These are phyloP conservation scores for Drosophila diplacantha DNA, from an alignment of 2,888 invertebrate genomes.

Conservation along the genomic window DNA sequence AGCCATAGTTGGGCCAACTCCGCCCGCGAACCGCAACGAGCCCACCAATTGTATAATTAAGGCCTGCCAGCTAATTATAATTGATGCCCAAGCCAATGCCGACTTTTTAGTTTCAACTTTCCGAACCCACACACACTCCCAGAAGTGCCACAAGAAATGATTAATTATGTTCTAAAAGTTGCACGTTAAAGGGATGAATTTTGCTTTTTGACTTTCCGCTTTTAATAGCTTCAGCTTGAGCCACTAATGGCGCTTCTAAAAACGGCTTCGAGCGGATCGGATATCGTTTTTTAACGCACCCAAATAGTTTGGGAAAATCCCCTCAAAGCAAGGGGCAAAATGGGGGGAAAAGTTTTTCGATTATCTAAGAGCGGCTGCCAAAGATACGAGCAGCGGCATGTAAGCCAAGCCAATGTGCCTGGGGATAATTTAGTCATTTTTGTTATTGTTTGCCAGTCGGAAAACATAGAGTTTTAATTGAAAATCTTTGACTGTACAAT, in stretches of 20 bases:
- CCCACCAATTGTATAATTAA: constrained; percentile 67
- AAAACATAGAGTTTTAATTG: constrained; percentile 61
- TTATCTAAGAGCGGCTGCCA: constrained; percentile 56
- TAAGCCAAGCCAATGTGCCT: constrained; percentile 39
- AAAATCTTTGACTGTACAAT: constrained; percentile 56
- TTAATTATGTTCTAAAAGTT: constrained; percentile 58
- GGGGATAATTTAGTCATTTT: constrained; percentile 63
- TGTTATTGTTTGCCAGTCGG: constrained; percentile 40
- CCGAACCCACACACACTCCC: background rate
- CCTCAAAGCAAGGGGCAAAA: constrained; percentile 12
- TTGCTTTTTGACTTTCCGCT: constrained; percentile 43
- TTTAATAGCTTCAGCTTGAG: constrained; percentile 35
- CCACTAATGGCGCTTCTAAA: constrained; percentile 33
- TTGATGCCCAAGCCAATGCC: constrained; percentile 60
- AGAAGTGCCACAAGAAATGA: constrained; percentile 51
- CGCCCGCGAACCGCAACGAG: constrained; percentile 23
- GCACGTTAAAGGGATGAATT: constrained; percentile 62
- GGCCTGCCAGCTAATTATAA: constrained; percentile 56
- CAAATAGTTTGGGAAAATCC: constrained; percentile 22
- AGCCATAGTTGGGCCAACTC: constrained; percentile 39
- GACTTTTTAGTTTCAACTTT: constrained; percentile 52
- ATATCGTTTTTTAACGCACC: constrained; percentile 48
- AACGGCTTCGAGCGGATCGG: constrained; percentile 27
- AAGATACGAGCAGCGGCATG: constrained; percentile 21
- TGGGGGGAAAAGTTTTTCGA: constrained; percentile 64